phyloP scores from a whole-genome alignment of 2,888 invertebrate species.

The Bellardia bayeri region DNA sequence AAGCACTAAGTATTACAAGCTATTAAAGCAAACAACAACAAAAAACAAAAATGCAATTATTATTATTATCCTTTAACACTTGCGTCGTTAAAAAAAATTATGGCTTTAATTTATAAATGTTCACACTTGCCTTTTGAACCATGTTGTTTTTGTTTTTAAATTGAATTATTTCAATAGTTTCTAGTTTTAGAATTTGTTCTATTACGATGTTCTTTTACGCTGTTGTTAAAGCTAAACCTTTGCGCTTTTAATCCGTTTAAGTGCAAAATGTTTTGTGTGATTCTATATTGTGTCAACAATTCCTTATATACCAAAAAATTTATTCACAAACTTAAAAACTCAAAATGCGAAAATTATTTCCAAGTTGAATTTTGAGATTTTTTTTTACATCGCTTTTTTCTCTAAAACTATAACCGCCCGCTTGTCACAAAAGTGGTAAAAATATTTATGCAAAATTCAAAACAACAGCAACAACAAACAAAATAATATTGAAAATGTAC shows the following conservation, averaged over 20 bases:
- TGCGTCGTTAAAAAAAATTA: background rate
- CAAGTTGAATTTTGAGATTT: constrained; percentile 61
- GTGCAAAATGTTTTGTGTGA: constrained; percentile 72
- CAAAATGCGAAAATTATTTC: constrained; percentile 53
- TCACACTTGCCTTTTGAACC: constrained; percentile 81
- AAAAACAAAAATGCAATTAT: background rate
- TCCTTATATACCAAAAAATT: constrained; percentile 71
- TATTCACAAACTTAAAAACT: constrained; percentile 59
- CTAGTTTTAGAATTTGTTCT: constrained; percentile 49
- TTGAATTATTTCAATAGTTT: constrained; percentile 83
- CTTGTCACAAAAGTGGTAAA: constrained; percentile 72
- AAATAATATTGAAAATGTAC: constrained; percentile 49
- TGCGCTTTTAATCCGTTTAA: constrained; percentile 73
- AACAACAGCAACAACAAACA: constrained; percentile 40
- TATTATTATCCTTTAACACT: constrained; percentile 32
- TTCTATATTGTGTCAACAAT: constrained; percentile 67
- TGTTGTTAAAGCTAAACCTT: constrained; percentile 64
- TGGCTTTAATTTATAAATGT: background rate
- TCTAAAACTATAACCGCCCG: constrained; percentile 67
- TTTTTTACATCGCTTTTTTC: constrained; percentile 18
- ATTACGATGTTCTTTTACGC: constrained; percentile 39
- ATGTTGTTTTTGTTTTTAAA: constrained; percentile 80
- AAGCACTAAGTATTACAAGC: constrained; percentile 81
- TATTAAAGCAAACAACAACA: constrained; percentile 57
- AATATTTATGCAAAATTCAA: constrained; percentile 72